Evolutionary conservation across 2,888 invertebrate species (phyloP), one percentile per base, ranked within the genome.

Genomic region (Alentia gelatinosa): DNA sequence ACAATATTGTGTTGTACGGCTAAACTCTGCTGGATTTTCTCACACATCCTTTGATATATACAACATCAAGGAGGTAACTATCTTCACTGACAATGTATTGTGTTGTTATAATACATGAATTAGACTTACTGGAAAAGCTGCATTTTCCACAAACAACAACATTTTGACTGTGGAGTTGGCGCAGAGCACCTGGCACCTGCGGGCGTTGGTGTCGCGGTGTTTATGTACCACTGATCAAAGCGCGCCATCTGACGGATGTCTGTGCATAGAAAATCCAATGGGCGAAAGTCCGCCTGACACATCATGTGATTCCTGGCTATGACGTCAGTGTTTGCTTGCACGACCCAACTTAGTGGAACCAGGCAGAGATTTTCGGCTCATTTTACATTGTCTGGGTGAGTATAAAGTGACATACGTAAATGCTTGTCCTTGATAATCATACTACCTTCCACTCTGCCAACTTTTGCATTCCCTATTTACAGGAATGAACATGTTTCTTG

Each of bases 61-160:
- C 33, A 68, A n/a, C 3, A 26, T n/a, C n/a, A n/a, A n/a, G n/a
- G n/a, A n/a, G n/a, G n/a, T n/a, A n/a, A n/a, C n/a, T n/a, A n/a
- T n/a, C n/a, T n/a, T n/a, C n/a, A n/a, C n/a, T n/a, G n/a, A n/a
- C n/a, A n/a, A n/a, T n/a, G n/a, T n/a, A n/a, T n/a, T n/a, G n/a
- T n/a, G n/a, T n/a, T n/a, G n/a, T n/a, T n/a, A 26, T 30, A 40
- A 15, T 90, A 74, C 26, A 47, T 42, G 5, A 42, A 75, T 40
- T 33, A 50, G 0, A 63, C 93, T 92, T 92, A 95, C 95, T 86
- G 95, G 95, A 91, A 95, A 95, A 5, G 94, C 94, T 89, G 94
- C 94, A 91, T 93, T 94, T 93, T 94, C 94, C 1, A 95, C 94
- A 93, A 95, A 95, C 83, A 95, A 92, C 35, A 95, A 92, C 95